Evolutionary conservation across 2,113 vertebrate genomes (phyloP).

Genomic region (Psittacus erithacus): DNA sequence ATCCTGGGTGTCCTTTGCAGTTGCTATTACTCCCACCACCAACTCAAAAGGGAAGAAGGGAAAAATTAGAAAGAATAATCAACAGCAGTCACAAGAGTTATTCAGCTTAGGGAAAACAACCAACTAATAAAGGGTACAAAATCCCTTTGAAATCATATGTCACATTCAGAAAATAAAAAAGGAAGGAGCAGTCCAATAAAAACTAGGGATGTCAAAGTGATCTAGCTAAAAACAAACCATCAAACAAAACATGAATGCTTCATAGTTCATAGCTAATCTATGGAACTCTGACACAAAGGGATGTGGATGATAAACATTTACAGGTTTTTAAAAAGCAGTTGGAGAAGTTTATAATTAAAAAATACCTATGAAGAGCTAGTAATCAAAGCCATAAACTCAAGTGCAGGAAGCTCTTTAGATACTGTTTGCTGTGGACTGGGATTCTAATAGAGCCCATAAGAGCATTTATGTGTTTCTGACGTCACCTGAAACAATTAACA

Average conservation of each 20-base stretch:
- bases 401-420: not conserved
- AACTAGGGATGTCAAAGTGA: not conserved
- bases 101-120: not conserved
- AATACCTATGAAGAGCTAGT: not conserved
- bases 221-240: not conserved
- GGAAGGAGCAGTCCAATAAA: not conserved
- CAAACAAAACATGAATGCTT: not conserved
- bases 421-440: fast-evolving
- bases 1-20: not conserved
- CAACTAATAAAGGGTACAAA: not conserved
- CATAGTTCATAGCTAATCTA: not conserved
- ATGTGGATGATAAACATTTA: not conserved
- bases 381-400: not conserved
- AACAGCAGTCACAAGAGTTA: not conserved
- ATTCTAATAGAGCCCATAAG: not conserved
- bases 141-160: not conserved
- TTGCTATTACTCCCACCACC: not conserved
- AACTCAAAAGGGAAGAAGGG: not conserved
- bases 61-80: not conserved
- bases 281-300: not conserved
- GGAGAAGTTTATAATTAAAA: not conserved
- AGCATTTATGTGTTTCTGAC: not conserved
- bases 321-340: not conserved
- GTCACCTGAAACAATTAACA: not conserved
- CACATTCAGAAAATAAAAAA: not conserved